phyloP scores from a whole-genome alignment of 2,797 vertebrate species.

The Acipenser oxyrinchus region DNA sequence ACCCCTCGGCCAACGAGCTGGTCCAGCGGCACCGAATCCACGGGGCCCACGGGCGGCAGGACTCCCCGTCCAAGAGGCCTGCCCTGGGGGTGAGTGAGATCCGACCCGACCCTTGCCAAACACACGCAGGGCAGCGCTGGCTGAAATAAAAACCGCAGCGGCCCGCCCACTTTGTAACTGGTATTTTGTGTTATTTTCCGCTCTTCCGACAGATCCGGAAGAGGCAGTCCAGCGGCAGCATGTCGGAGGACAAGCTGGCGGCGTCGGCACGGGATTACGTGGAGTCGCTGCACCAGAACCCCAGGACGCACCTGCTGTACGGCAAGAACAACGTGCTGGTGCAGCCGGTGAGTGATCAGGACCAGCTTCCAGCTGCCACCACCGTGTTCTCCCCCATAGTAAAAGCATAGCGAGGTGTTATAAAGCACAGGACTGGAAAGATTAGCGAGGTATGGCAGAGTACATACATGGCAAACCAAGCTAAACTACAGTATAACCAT shows the following conservation, averaged over 20 bases:
- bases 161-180: neutral
- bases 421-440: no score
- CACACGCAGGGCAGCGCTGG: no score
- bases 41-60: constrained; percentile 72
- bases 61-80: constrained; percentile 73
- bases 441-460: no score
- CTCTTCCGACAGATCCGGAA: constrained; percentile 71
- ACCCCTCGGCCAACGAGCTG: constrained; percentile 91
- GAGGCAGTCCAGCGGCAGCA: constrained; percentile 79
- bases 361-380: constrained; percentile 4
- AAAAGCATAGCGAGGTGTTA: no score
- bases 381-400: neutral
- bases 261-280: constrained; percentile 88
- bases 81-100: constrained; percentile 76
- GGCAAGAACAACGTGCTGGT: constrained; percentile 95
- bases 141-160: neutral
- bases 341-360: constrained; percentile 72
- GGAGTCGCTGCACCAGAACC: constrained; percentile 93
- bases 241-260: constrained; percentile 79
- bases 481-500: no score
- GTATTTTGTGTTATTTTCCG: neutral
- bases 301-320: constrained; percentile 80
- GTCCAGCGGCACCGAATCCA: constrained; percentile 93
- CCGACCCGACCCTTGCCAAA: no score
- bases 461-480: no score